Evolutionary conservation across 2,113 vertebrate species (phyloP).

Genomic region (Panurus biarmicus): DNA sequence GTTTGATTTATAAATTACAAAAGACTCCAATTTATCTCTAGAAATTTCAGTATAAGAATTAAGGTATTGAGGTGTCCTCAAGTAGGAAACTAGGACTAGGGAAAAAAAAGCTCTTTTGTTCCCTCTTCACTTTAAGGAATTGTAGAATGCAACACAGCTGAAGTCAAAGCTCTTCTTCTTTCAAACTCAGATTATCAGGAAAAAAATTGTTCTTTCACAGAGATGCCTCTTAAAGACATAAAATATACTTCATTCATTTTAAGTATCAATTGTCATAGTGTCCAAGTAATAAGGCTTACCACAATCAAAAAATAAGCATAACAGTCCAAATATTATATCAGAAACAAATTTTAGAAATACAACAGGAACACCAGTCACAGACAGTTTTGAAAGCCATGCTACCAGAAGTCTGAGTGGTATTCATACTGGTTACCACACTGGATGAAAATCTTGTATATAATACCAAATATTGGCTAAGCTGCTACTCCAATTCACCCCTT

Average conservation of each 20-base stretch:
- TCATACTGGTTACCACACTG: background rate
- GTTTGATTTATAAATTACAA: background rate
- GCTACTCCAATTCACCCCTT: background rate
- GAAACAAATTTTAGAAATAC: background rate
- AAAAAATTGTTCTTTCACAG: background rate
- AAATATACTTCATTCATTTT: background rate
- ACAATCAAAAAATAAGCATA: background rate
- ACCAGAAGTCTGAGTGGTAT: background rate
- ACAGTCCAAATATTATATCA: background rate
- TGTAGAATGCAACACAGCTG: background rate
- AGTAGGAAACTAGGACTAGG: too few species aligned
- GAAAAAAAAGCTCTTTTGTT: background rate
- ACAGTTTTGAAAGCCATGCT: background rate
- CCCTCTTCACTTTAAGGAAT: background rate
- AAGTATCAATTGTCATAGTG: background rate
- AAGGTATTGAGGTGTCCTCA: background rate
- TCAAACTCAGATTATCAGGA: background rate
- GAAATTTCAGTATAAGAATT: background rate
- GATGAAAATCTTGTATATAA: background rate
- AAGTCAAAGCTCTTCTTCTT: background rate
- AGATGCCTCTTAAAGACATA: background rate
- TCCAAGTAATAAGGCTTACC: background rate
- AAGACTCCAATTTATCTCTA: background rate
- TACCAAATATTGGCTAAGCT: background rate
- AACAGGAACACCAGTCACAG: background rate